phyloP scores from a whole-genome alignment of 2,888 invertebrate species.

The Furcula furcula region DNA sequence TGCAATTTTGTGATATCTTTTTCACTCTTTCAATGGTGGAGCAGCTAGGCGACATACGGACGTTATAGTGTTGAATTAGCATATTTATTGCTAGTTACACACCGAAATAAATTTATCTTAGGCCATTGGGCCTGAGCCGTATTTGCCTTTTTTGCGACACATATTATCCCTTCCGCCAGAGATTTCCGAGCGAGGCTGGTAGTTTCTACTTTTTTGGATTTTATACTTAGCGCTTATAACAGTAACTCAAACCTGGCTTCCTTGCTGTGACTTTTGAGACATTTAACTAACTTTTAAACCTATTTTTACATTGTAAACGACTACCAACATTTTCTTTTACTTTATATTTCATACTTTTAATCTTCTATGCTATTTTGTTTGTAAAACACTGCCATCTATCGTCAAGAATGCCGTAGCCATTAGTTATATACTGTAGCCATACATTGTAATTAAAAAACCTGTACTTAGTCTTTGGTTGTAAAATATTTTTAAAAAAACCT shows the following conservation, averaged over 20 bases:
- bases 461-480: no score
- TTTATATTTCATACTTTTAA: no score
- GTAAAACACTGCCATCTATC: neutral
- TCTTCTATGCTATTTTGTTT: no score
- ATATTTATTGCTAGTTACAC: slow-evolving; percentile 79
- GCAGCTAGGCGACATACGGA: slow-evolving; percentile 76
- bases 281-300: no score
- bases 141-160: slow-evolving; percentile 48
- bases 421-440: no score
- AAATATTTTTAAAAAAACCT: no score
- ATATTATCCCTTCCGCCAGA: slow-evolving; percentile 51
- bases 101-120: slow-evolving; percentile 76
- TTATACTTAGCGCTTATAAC: neutral
- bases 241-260: neutral
- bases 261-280: no score
- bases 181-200: slow-evolving; percentile 35
- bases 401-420: no score
- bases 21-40: slow-evolving; percentile 74
- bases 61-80: slow-evolving; percentile 79
- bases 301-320: no score
- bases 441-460: no score
- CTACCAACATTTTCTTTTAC: no score
- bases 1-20: slow-evolving; percentile 81
- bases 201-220: neutral
- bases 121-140: slow-evolving; percentile 61